Conservation (phyloP, 92 coral and sea anemone species). For the Epizoanthus fatuus region DNA sequence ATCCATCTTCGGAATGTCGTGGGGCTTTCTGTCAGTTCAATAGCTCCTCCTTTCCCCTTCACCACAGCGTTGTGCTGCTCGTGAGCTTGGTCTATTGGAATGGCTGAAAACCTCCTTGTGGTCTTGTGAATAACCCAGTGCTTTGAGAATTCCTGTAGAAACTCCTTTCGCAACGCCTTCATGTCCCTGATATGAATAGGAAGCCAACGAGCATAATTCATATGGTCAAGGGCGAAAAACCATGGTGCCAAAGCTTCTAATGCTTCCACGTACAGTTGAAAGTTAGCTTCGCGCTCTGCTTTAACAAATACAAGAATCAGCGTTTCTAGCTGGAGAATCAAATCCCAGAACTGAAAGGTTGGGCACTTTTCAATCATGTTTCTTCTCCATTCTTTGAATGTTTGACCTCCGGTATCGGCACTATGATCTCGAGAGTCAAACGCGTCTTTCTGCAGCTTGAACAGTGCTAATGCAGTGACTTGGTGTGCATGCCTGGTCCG, state of each 20-base stretch:
- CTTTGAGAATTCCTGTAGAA: not conserved
- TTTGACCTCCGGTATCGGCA: too few species aligned
- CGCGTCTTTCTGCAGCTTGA: too few species aligned
- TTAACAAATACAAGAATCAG: constrained; percentile 32
- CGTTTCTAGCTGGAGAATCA: constrained; percentile 42
- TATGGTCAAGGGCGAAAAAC: not conserved
- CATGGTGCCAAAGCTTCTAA: constrained; percentile 17
- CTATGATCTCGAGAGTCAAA: too few species aligned
- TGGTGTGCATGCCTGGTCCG: too few species aligned
- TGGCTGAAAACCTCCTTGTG: not conserved
- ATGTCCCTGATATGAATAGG: constrained; percentile 4
- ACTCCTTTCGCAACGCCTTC: not conserved
- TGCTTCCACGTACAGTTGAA: constrained; percentile 37
- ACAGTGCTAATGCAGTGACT: too few species aligned
- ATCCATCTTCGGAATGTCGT: constrained; percentile 18
- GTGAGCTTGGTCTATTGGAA: too few species aligned
- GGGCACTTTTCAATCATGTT: too few species aligned
- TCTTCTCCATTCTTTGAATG: too few species aligned
- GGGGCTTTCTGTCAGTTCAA: constrained; percentile 1
- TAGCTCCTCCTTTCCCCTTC: constrained; percentile 6
- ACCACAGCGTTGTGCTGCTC: not conserved
- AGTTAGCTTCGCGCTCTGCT: constrained; percentile 53
- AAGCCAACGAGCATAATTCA: not conserved
- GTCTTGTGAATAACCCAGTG: not conserved
- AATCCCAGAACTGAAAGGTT: constrained; percentile 40